Evolutionary conservation across 2,113 vertebrate genomes (phyloP).

Genomic region (Gila orcuttii): DNA sequence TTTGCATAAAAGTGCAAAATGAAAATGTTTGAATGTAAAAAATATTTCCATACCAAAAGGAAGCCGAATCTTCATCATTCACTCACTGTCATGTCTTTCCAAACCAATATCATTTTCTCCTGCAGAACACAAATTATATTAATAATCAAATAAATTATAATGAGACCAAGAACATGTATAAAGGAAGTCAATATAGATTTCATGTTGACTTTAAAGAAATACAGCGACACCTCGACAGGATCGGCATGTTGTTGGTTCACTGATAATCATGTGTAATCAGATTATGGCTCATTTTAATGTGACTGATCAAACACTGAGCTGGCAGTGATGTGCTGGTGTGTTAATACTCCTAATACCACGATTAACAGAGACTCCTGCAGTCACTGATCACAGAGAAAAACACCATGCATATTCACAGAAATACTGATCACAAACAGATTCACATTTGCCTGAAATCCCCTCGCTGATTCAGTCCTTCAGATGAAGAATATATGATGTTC

Average conservation of each 20-base stretch:
- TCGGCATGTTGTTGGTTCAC: not conserved
- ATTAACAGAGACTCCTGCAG: not conserved
- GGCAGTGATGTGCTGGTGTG: not conserved
- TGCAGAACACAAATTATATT: not conserved
- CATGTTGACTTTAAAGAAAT: not conserved
- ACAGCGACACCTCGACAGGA: not conserved
- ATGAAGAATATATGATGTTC: not conserved
- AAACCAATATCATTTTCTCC: not conserved
- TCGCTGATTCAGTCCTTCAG: not conserved
- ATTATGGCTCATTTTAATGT: not conserved
- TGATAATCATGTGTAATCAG: conserved; percentile 39
- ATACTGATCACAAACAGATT: not conserved
- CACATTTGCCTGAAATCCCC: not conserved
- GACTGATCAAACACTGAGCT: not conserved
- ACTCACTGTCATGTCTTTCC: too few species aligned
- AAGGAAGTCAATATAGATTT: not conserved
- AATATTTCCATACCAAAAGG: not conserved
- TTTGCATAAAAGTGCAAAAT: not conserved
- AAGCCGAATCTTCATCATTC: not conserved
- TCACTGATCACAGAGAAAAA: not conserved
- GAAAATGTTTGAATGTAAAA: not conserved
- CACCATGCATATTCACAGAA: not conserved
- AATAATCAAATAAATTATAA: too few species aligned
- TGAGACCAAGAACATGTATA: not conserved
- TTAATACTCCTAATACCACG: not conserved